Conservation (phyloP, 2,113 vertebrate genomes). For the Rafetus swinhoei region DNA sequence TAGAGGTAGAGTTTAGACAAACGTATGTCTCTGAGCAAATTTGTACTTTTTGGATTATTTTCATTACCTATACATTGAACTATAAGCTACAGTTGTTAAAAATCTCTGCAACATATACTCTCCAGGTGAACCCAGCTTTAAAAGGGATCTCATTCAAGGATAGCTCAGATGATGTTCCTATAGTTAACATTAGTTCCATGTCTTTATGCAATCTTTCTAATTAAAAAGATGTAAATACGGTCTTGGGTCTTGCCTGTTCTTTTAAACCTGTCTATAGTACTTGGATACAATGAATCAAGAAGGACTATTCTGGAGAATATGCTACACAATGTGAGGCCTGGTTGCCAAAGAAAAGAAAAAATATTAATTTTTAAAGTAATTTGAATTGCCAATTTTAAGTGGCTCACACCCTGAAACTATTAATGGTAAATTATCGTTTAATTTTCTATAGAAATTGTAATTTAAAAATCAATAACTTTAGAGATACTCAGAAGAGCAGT, state of each 20-base stretch:
- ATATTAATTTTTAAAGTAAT: background rate
- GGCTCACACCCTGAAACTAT: background rate
- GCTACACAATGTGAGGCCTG: background rate
- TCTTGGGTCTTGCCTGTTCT: background rate
- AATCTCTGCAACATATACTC: background rate
- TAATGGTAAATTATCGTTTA: background rate
- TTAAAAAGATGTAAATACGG: background rate
- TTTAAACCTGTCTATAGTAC: background rate
- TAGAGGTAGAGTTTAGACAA: background rate
- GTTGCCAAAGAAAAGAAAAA: background rate
- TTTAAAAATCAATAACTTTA: slow-evolving; percentile 11
- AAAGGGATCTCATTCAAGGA: background rate
- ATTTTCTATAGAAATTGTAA: background rate
- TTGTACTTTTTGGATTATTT: background rate
- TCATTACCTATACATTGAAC: background rate
- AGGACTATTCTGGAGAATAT: background rate
- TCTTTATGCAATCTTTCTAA: background rate
- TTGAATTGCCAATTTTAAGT: background rate
- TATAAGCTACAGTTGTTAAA: background rate
- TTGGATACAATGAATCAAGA: background rate
- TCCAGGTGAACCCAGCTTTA: background rate
- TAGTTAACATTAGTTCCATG: background rate
- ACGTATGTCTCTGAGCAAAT: background rate
- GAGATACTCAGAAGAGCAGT: background rate
- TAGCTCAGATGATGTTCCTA: background rate